These are phyloP conservation scores for Erpobdella octoculata DNA, from an alignment of 2,888 invertebrate genomes.

Conservation along the genomic window DNA sequence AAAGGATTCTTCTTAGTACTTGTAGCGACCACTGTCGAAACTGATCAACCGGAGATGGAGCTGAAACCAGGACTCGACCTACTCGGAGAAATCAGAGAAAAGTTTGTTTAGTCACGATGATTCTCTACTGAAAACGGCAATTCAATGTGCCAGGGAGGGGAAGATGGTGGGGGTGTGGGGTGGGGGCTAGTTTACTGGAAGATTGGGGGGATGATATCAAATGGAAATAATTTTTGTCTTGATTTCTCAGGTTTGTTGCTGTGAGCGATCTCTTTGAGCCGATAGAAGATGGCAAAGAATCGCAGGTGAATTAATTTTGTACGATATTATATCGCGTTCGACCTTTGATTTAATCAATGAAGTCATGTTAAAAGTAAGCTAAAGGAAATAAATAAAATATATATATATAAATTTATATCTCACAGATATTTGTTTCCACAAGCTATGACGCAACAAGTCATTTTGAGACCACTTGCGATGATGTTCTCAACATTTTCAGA, in stretches of 20 bases:
- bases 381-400: background rate
- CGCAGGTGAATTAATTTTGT: slow-evolving; percentile 45
- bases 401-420: background rate
- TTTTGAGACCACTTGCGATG: slow-evolving; percentile 95
- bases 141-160: too few relatives aligned
- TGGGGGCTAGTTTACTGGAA: too few relatives aligned
- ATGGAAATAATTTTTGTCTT: background rate
- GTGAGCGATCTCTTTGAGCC: slow-evolving; percentile 80
- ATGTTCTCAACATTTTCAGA: slow-evolving; percentile 92
- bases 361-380: background rate
- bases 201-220: too few relatives aligned
- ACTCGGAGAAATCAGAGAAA: slow-evolving; percentile 82
- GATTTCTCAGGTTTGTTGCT: slow-evolving; percentile 54
- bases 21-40: slow-evolving; percentile 97
- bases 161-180: too few relatives aligned
- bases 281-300: slow-evolving; percentile 72
- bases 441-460: slow-evolving; percentile 98
- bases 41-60: slow-evolving; percentile 84
- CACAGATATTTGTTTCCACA: slow-evolving; percentile 76
- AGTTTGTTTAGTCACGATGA: slow-evolving; percentile 58
- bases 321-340: background rate
- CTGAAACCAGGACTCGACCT: slow-evolving; percentile 87
- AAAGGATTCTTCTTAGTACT: slow-evolving; percentile 78
- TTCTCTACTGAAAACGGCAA: too few relatives aligned
- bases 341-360: background rate